phyloP scores from a whole-genome alignment of 2,888 invertebrate genomes.

The Agapostemon virescens region DNA sequence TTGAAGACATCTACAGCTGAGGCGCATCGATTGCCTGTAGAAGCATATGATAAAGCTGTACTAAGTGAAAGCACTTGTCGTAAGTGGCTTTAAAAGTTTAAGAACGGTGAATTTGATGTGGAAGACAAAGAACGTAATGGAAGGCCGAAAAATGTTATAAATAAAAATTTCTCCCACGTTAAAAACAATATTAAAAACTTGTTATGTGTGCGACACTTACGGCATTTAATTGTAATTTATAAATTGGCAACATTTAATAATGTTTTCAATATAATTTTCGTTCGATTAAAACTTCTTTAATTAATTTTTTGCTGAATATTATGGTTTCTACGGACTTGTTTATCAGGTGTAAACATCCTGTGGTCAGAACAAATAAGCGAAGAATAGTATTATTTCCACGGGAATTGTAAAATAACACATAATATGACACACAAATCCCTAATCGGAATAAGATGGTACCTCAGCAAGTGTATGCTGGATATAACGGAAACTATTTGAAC shows the following conservation, averaged over 20 bases:
- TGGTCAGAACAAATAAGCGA: neutral
- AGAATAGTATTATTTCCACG: neutral
- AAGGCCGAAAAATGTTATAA: neutral
- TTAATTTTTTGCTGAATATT: neutral
- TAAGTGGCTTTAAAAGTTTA: too few species aligned
- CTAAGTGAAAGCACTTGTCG: too few species aligned
- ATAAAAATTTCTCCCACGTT: too few species aligned
- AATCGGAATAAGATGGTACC: neutral
- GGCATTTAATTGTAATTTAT: too few species aligned
- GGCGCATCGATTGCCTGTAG: too few species aligned
- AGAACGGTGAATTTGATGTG: too few species aligned
- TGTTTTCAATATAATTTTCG: neutral
- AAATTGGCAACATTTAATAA: neutral
- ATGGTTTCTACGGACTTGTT: neutral
- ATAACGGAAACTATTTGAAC: slow-evolving; percentile 4
- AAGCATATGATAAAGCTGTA: too few species aligned
- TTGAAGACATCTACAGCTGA: too few species aligned
- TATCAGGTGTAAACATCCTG: neutral
- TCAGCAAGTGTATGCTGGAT: neutral
- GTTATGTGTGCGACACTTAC: neutral
- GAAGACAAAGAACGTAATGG: too few species aligned
- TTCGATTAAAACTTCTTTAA: too few species aligned
- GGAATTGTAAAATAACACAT: neutral
- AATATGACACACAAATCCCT: neutral
- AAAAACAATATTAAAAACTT: neutral